Evolutionary conservation across 2,797 vertebrate species (phyloP), one percentile per base, ranked within the genome.

Genomic region (Antennarius maculatus): DNA sequence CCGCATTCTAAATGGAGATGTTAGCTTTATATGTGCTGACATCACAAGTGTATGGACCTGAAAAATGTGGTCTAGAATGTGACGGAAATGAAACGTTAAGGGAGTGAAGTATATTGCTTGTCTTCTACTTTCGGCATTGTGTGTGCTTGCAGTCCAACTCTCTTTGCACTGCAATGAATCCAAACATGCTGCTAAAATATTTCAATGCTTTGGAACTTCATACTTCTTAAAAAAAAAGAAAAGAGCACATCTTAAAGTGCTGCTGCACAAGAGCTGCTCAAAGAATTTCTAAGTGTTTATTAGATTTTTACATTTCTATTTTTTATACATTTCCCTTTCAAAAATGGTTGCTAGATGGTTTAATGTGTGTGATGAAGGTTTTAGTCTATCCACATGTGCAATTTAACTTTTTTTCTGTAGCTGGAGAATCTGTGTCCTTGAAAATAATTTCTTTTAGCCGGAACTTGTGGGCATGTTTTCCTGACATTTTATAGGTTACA

Each of bases 31-130:
- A 34, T 34, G 31, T 34, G 31, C 31, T 58, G 10, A 67, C 66
- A 73, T 68, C 69, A 69, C 70, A 81, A 83, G 68, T 76, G 66
- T 76, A 61, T 63, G 41, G 49, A 62, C 61, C 31, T 18, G 58
- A 80, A 63, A 74, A 59, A 56, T 56, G 50, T 66, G 52, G 52
- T 76, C 58, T 57, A 62, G 47, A 71, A 61, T 62, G n/a, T 41
- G 11, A 65, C 74, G 71, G 64, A 34, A 34, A 34, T 34, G 5
- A 34, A 34, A 34, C 31, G 7, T 34, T 15, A 59, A 66, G 45
- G 31, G 61, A 52, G 45, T 4, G 2, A n/a, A 23, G 51, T 61
- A 48, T 68, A 68, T 23, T 23, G 23, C 23, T 23, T 23, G 23
- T 23, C 23, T 23, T 23, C 54, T 52, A 45, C 57, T 71, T 43